These are phyloP conservation scores for Elephantulus edwardii DNA, from an alignment of 2,113 vertebrate genomes.

Conservation along the genomic window DNA sequence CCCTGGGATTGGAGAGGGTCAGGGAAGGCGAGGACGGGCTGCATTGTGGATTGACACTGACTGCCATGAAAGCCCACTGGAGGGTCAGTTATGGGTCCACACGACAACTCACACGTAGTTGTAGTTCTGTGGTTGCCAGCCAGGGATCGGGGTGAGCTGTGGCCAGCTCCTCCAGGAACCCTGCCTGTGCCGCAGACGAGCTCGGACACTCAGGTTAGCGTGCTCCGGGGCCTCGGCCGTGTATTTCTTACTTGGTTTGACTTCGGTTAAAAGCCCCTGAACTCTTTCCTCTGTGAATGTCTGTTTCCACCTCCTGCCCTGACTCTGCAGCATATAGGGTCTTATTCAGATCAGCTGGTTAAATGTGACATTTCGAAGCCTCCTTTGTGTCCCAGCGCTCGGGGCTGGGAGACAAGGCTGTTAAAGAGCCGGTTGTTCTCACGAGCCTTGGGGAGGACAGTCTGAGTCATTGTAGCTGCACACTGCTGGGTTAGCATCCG, in stretches of 20 bases:
- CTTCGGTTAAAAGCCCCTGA: neutral
- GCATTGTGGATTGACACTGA: no score
- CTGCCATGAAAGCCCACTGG: no score
- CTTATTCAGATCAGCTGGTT: constrained; percentile 8
- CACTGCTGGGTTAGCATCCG: constrained; percentile 79
- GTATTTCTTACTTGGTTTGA: neutral
- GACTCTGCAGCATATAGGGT: neutral
- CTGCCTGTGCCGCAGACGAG: no score
- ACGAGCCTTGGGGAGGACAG: constrained; percentile 68
- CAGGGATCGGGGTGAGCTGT: no score
- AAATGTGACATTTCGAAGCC: constrained; percentile 40
- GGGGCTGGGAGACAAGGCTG: constrained; percentile 69
- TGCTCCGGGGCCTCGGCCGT: neutral
- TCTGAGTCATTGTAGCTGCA: constrained; percentile 81
- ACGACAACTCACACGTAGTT: no score
- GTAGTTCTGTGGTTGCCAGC: no score
- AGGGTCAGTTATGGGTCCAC: no score
- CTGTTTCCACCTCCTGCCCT: neutral
- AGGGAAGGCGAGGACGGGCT: no score
- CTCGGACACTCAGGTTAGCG: neutral
- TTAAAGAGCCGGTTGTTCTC: constrained; percentile 76
- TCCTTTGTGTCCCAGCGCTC: constrained; percentile 43
- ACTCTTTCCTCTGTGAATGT: neutral
- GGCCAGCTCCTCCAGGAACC: no score
- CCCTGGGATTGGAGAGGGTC: no score